A percentile compares a stretch with the other conserved stretches of the same genome.
Conservation (phyloP, 1,140 invertebrate species). For the Drosophila asahinai region DNA sequence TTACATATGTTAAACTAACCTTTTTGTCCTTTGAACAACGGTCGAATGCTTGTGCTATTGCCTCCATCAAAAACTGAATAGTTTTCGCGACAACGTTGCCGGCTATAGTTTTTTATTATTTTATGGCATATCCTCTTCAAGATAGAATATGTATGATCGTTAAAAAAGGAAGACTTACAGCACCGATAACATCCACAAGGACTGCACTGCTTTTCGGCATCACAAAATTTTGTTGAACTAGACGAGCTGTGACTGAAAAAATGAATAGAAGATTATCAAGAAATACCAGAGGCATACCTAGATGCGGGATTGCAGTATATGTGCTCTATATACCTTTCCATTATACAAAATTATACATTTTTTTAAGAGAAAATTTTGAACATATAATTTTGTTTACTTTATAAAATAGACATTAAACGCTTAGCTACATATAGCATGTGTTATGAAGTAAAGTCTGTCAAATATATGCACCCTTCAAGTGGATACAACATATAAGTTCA, state of each 20-base stretch:
- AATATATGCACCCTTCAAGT: neutral
- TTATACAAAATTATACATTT: constrained; percentile 54
- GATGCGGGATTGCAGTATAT: constrained; percentile 47
- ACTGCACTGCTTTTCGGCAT: constrained; percentile 47
- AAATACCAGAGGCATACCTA: constrained; percentile 42
- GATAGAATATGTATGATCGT: constrained; percentile 56
- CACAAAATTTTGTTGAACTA: constrained; percentile 56
- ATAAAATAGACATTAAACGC: constrained; percentile 13
- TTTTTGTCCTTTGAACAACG: constrained; percentile 16
- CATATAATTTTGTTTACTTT: constrained; percentile 7
- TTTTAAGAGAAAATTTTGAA: constrained; percentile 40
- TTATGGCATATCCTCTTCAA: constrained; percentile 69
- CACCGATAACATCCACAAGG: constrained; percentile 36
- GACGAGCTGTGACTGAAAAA: constrained; percentile 42
- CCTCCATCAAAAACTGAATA: constrained; percentile 67
- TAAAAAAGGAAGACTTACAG: constrained; percentile 33
- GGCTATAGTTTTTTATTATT: constrained; percentile 57
- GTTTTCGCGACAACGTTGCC: constrained; percentile 55
- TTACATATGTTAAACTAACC: constrained; percentile 9
- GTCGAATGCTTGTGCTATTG: constrained; percentile 44
- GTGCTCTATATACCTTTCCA: constrained; percentile 49
- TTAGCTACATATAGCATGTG: neutral
- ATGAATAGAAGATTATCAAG: neutral
- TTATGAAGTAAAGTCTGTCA: neutral
- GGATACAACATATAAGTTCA: no score